Evolutionary conservation across 2,888 invertebrate species (phyloP).

Genomic region (Dynastes hyllus): DNA sequence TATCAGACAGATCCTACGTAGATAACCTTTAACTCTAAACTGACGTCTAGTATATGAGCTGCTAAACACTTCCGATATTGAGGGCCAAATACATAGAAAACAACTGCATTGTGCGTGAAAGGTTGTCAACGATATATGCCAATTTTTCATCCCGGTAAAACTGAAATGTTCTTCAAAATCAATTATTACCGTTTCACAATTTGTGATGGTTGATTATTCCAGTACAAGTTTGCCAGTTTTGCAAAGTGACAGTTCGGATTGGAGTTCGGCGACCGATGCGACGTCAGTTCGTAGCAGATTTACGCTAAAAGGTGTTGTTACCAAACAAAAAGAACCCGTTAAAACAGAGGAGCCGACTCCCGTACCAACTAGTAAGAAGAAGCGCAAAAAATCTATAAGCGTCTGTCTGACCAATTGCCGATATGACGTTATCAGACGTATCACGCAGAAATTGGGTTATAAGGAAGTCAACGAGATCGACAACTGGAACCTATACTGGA

Average conservation of each 20-base stretch:
- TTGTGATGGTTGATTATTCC: conserved; percentile 62
- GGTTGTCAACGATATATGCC: conserved; percentile 43
- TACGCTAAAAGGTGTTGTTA: conserved; percentile 49
- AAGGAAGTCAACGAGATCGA: conserved; percentile 86
- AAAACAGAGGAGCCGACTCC: conserved; percentile 36
- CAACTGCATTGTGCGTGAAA: conserved; percentile 34
- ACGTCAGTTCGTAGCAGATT: conserved; percentile 57
- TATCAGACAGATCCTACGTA: not conserved
- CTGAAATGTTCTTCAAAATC: conserved; percentile 53
- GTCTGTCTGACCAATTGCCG: conserved; percentile 83
- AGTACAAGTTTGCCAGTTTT: conserved; percentile 58
- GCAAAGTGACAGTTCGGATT: conserved; percentile 52
- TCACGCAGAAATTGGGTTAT: conserved; percentile 82
- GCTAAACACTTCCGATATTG: not conserved
- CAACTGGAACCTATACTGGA: conserved; percentile 94
- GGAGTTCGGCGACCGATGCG: conserved; percentile 52
- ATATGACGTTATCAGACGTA: conserved; percentile 82
- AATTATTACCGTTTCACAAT: conserved; percentile 39
- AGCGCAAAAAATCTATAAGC: conserved; percentile 67
- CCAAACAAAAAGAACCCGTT: conserved; percentile 19
- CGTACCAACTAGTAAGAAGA: conserved; percentile 50
- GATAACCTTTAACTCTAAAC: not conserved
- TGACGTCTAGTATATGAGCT: not conserved
- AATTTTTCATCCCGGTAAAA: conserved; percentile 49
- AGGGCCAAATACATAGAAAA: conserved; percentile 12